Evolutionary conservation across 2,113 vertebrate species (phyloP), one percentile per base, ranked within the genome.

Genomic region (Dromaius novaehollandiae): DNA sequence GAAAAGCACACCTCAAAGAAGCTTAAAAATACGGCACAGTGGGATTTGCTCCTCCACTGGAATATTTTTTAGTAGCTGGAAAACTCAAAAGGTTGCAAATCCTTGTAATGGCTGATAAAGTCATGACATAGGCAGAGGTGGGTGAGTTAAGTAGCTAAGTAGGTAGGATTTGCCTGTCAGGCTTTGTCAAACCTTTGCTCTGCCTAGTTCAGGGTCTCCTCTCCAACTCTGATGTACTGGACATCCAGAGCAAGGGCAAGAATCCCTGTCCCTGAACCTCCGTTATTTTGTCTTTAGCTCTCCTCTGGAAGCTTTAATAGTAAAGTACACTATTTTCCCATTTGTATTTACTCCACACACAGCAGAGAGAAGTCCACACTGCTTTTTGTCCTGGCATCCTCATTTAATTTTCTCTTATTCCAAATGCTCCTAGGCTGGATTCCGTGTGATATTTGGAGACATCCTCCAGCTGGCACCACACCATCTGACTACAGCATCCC

Each of bases 401-500:
- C 44, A 34, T 25, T 80, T n/a, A 66, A 60, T 90, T 89, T 86
- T 89, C 55, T 86, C 20, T 65, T 34, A n/a, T 75, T 92, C 38
- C 82, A 81, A 86, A 69, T n/a, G 28, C 25, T 93, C 32, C 42
- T 34, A 30, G 26, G 24, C 10, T 90, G 80, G n/a, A 80, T 83
- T 88, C 76, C 60, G 30, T 50, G 16, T 56, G 50, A 80, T 81
- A 82, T 68, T 74, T 1, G 1, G 51, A 82, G 68, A 84, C 9
- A 48, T 1, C 1, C 53, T 91, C 64, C 90, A 95, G 88, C 90
- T 94, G 94, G 92, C 80, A 90, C 22, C 18, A 60, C 21, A 60
- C 74, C 58, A 77, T 76, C 70, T 66, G 66, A 96, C 81, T 85
- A 76, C 24, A 88, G 60, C 68, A 63, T 88, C 87, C 82, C 69